Evolutionary conservation across 2,888 invertebrate species (phyloP).

Genomic region (Fragum sueziense): DNA sequence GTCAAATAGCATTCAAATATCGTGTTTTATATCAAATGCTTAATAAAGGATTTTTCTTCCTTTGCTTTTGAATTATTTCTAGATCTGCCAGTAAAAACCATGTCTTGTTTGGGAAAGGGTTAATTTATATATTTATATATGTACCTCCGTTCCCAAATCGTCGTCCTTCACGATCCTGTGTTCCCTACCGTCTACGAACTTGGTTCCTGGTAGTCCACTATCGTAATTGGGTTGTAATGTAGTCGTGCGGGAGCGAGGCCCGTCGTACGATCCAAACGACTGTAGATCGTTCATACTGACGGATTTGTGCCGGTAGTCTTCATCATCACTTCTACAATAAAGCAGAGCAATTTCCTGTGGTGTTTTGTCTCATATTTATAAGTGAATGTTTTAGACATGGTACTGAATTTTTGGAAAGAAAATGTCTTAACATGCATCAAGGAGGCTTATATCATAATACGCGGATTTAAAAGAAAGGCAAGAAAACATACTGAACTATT

Average conservation of each 20-base stretch:
- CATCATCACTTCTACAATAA: not conserved
- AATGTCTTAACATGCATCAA: not conserved
- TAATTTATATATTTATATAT: not conserved
- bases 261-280: not conserved
- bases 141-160: constrained; percentile 12
- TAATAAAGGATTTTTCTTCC: no score
- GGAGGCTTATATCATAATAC: not conserved
- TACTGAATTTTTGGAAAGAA: not conserved
- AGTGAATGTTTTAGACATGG: not conserved
- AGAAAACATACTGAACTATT: no score
- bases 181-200: constrained; percentile 6
- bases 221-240: not conserved
- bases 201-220: constrained; percentile 19
- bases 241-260: not conserved
- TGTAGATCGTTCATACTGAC: constrained; percentile 7
- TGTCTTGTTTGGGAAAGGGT: no score
- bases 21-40: no score
- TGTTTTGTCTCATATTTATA: not conserved
- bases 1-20: no score
- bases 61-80: no score
- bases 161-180: constrained; percentile 2
- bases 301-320: not conserved
- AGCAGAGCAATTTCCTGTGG: not conserved
- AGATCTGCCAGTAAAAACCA: no score
- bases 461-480: no score